phyloP scores from a whole-genome alignment of 2,888 invertebrate species.

The Agrochola macilenta region DNA sequence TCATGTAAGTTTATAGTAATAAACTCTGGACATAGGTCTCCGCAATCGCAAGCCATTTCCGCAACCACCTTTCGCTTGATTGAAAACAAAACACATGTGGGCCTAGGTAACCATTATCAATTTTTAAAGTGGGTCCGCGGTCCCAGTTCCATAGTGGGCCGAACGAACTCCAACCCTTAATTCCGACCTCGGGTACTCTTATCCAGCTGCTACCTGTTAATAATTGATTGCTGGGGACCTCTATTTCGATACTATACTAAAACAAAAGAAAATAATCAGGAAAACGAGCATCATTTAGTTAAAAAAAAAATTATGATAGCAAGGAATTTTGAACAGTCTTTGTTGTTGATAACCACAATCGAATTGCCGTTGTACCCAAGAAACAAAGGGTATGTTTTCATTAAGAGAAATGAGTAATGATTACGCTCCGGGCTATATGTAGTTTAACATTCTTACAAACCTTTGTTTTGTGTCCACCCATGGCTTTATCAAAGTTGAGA shows the following conservation, averaged over 20 bases:
- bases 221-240: not conserved
- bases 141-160: too few species aligned
- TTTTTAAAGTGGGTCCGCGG: too few species aligned
- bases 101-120: too few species aligned
- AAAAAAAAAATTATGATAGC: too few species aligned
- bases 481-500: conserved; percentile 61
- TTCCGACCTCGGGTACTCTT: not conserved
- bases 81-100: too few species aligned
- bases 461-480: conserved; percentile 59
- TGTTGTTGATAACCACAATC: conserved; percentile 69
- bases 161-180: not conserved
- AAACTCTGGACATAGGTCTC: not conserved
- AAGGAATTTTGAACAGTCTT: conserved; percentile 56
- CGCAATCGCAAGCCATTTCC: not conserved
- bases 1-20: not conserved
- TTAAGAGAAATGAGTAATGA: conserved; percentile 76
- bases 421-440: conserved; percentile 73
- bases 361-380: conserved; percentile 65
- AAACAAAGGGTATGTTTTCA: conserved; percentile 74
- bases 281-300: not conserved
- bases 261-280: not conserved
- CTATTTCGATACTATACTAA: not conserved
- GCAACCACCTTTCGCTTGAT: too few species aligned
- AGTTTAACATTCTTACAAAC: conserved; percentile 69
- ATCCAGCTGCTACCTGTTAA: not conserved